Base-by-base conservation (phyloP, 2,797 vertebrate species). In the Gephyroberyx darwinii region DNA sequence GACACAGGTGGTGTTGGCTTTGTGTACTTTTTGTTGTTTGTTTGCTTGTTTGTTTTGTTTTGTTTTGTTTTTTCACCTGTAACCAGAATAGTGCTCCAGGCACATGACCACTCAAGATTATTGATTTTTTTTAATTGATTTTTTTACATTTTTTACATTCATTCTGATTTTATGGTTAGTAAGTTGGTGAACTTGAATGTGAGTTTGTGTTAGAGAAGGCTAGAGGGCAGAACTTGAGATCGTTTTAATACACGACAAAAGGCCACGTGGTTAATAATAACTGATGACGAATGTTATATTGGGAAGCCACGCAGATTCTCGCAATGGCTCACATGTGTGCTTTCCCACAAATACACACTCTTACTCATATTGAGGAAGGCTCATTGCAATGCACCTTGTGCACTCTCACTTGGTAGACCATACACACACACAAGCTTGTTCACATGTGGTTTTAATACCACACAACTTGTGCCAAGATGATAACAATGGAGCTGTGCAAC, bases 371-470 rank as follows among this genome's bases (percentile, higher is more conserved):
- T 39, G 7, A 45, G 39, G 65, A 56, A 43, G 33, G 19, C 35
- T 53, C 73, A 71, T 69, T 50, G 37, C 63, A 4, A 13, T 8
- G 47, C 20, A 51, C 66, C 35, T 10, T 8, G 2, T 19, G 2
- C 57, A 56, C 54, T 69, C 33, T 72, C 43, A n/a, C 62, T 70
- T 62, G 35, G 14, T 54, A 65, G 31, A 16, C 33, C 17, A 47
- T 41, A 67, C 57, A 47, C 56, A 45, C 58, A 68, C 41, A 67
- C 58, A 50, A 22, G 41, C 68, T 71, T 45, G 54, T 73, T 35
- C 63, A 77, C 77, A 82, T 78, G 66, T 82, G 80, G 73, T 75
- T 89, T 80, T 69, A 74, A 84, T 85, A 74, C 66, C 61, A 72
- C 45, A 48, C 57, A 20, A 71, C 73, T 78, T 8, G 2, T 69